Evolutionary conservation across 2,888 invertebrate genomes (phyloP), one percentile per base, ranked within the genome.

Genomic region (Acanthopleura granulata): DNA sequence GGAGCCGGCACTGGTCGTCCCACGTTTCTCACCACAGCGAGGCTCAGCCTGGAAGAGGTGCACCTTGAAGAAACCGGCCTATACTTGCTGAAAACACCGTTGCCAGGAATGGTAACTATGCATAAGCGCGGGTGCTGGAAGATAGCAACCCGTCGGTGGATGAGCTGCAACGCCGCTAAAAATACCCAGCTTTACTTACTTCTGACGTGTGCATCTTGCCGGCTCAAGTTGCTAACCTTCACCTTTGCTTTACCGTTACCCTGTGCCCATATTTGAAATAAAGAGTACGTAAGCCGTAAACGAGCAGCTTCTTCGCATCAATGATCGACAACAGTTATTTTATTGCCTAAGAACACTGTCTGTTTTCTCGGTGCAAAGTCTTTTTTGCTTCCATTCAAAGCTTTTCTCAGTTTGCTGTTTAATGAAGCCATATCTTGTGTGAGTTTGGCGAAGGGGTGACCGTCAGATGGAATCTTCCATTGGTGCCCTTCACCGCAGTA

Each of bases 1-100:
- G 29, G 14, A 1, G 25, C 25, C 25, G 76, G 82, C 78, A 77
- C 76, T 80, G 76, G 76, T 80, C 79, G 73, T 74, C 75, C 75
- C 75, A 76, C 76, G 66, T 70, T 76, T 74, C 62, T 76, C 22
- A 29, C 72, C 72, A 77, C 73, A 74, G 72, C 79, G 79, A 79
- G 76, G 76, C 76, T 74, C 57, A 49, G 66, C 22, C 66, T 66
- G 27, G 27, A 66, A 66, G 66, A 27, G 29, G 27, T 27, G 16
- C 25, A 27, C 25, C 14, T 66, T 66, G 27, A 22, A 66, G 57
- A 57, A 57, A 66, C 66, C 66, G 66, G 29, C 66, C 4, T 66
- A 25, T 66, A 66, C 66, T 66, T 27, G 66, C 25, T 66, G 22
- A 66, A 66, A 27, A 66, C 66, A 66, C 66, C 14, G 66, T 27